Percentiles rank a stretch among this genome's conserved stretches.
Conservation (phyloP, 2,113 vertebrate genomes). For the Scopus umbretta region DNA sequence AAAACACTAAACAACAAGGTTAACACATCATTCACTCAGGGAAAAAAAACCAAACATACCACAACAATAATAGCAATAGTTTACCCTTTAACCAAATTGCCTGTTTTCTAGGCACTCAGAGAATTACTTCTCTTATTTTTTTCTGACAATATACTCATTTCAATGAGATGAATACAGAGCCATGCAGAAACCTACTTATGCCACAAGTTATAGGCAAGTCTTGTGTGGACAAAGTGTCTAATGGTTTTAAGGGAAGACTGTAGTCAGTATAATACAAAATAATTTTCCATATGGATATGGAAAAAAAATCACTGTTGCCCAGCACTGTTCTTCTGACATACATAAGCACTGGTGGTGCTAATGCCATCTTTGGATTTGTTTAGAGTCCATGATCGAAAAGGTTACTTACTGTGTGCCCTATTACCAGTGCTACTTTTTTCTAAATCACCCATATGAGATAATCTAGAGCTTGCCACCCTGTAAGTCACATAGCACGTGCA, state of each 20-base stretch:
- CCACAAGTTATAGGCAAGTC: not conserved
- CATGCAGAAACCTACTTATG: not conserved
- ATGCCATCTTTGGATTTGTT: not conserved
- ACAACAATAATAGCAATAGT: not conserved
- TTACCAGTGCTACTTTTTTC: not conserved
- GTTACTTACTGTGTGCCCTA: not conserved
- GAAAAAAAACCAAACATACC: not conserved
- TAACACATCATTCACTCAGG: not conserved
- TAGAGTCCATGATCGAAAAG: not conserved
- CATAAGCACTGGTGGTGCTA: not conserved
- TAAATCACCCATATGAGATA: not conserved
- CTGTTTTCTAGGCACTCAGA: not conserved
- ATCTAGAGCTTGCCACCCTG: not conserved
- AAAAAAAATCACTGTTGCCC: not conserved
- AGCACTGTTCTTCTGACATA: not conserved
- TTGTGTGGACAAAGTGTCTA: not conserved
- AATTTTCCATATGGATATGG: not conserved
- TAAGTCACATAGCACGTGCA: not conserved
- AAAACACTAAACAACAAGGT: too few species aligned
- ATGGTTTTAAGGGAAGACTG: not conserved
- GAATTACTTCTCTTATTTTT: not conserved
- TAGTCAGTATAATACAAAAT: not conserved
- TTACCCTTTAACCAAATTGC: not conserved
- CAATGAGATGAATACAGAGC: not conserved
- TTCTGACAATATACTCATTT: not conserved